Evolutionary conservation across 2,113 vertebrate genomes (phyloP), one percentile per base, ranked within the genome.

Genomic region (Pangasianodon hypophthalmus): DNA sequence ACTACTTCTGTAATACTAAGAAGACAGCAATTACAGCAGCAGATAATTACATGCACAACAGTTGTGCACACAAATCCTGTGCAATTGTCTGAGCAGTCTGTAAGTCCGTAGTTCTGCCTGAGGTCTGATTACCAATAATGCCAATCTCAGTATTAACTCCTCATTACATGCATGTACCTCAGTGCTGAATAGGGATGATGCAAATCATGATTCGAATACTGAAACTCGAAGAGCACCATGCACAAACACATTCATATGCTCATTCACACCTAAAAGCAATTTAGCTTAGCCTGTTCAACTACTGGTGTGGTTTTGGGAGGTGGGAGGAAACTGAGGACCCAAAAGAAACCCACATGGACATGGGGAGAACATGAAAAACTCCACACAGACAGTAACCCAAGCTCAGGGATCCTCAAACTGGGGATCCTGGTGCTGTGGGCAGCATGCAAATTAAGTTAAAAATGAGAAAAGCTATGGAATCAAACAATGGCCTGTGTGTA

Each of bases 41-140:
- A 56, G 29, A 82, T 82, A 82, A 56, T 82, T 82, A 82, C 50
- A 54, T 32, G 29, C 16, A 10, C 77, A 54, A 32, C 79, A 32
- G n/a, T 82, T 29, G 7, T 32, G 29, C 7, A 4, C 79, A n/a
- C 50, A 32, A 80, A 82, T 82, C 18, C 29, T 1, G 14, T 48
- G 29, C 48, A 32, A 3, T 7, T n/a, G 48, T 52, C 48, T 80
- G 79, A 81, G 48, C 29, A 52, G 48, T 54, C 48, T 81, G 79
- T 18, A 54, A 32, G 79, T 81, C 79, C 16, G 32, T 32, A 32
- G 14, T 56, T 54, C 29, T 83, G 81, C 52, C 81, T 83, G 32
- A 58, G 81, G 81, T 58, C 81, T 56, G 80, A 82, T 56, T 82
- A 82, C 80, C 6, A 54, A 32, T 16, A 81, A 82, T 54, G 48